Base-by-base conservation (phyloP, 2,888 invertebrate genomes). In the Chloromyia formosa region DNA sequence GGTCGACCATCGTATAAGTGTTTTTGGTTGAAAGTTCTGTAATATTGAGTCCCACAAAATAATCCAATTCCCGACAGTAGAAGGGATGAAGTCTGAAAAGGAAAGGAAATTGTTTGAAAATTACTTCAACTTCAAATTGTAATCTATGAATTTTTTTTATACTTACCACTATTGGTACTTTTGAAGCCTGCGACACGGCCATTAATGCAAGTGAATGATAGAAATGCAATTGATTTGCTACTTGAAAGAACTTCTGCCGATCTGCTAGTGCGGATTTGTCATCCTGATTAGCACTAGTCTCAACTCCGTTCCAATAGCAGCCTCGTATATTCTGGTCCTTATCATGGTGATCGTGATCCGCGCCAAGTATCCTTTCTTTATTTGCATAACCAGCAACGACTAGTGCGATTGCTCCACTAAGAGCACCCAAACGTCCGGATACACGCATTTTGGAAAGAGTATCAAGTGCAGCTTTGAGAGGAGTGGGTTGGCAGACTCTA, bases 131-230 rank as follows among this genome's bases (percentile, higher is more conserved):
- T n/a, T n/a, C n/a, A n/a, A n/a, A n/a, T n/a, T n/a, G n/a, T n/a
- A n/a, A n/a, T n/a, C n/a, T n/a, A n/a, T n/a, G n/a, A n/a, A n/a
- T n/a, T n/a, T n/a, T n/a, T 56, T n/a, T 12, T 12, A 49, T 7
- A 22, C 71, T 71, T 35, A 71, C 71, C 71, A 71, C 9, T 3
- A 40, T 20, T 27, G 71, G 71, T 20, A 5, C 18, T 20, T 20
- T 56, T 12, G 71, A 35, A 7, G 71, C 40, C 16, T 58, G 40
- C 2, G 71, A 56, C 10, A 56, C 71, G 2, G 56, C 58, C 71
- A 71, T 71, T 18, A 71, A 49, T 5, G 71, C 71, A 4, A 71
- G 71, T 12, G 71, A 71, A 42, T 71, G 71, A 56, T 71, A 71
- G 40, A 71, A 71, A 27, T 71, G 71, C 20, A 40, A 58, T 20